Percentiles rank a stretch among this genome's conserved stretches.
Conservation (phyloP, 2,113 vertebrate genomes). For the Anolis carolinensis region DNA sequence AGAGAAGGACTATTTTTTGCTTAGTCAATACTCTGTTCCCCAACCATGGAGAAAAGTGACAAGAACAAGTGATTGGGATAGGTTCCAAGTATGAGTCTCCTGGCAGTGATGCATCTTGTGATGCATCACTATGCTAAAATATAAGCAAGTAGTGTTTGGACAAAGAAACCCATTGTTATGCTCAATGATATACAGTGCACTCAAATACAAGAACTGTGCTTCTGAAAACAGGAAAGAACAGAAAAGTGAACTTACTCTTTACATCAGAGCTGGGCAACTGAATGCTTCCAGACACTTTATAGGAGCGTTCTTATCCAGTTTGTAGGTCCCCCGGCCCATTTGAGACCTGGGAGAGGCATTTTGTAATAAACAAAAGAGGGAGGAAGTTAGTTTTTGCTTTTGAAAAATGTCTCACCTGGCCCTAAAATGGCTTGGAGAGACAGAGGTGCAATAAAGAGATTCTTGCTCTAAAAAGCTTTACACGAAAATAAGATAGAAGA, state of each 20-base stretch:
- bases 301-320: too few species aligned
- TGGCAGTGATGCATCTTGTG: not conserved
- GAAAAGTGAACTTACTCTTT: not conserved
- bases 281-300: too few species aligned
- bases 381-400: too few species aligned
- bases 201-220: not conserved
- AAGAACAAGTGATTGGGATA: not conserved
- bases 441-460: not conserved
- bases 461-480: not conserved
- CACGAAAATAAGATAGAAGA: not conserved
- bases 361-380: too few species aligned
- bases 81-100: not conserved
- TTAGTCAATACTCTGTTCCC: too few species aligned
- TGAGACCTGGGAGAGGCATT: too few species aligned
- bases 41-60: not conserved
- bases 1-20: not conserved
- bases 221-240: not conserved
- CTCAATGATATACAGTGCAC: not conserved
- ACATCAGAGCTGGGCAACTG: too few species aligned
- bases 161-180: not conserved
- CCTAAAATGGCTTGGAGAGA: not conserved
- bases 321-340: too few species aligned
- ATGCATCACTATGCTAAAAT: too few species aligned
- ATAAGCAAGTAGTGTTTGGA: not conserved
- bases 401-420: too few species aligned